These are phyloP conservation scores for Nemapogon koenigi DNA, from an alignment of 2,888 invertebrate genomes.

Conservation along the genomic window DNA sequence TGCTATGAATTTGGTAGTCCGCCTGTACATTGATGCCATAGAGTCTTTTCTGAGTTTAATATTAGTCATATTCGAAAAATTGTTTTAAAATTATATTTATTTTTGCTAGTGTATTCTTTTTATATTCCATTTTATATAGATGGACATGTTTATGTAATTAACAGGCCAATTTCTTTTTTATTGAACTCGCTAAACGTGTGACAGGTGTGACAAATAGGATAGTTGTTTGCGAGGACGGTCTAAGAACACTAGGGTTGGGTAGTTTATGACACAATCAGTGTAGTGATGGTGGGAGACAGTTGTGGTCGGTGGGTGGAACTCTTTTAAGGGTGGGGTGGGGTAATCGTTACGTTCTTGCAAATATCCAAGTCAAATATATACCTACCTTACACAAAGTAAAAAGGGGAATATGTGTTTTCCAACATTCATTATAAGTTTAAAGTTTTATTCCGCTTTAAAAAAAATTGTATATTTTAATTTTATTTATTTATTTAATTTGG, in stretches of 20 bases:
- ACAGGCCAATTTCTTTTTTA: neutral
- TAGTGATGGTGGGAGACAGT: slow-evolving; percentile 40
- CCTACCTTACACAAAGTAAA: too few species aligned
- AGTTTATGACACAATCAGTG: slow-evolving; percentile 38
- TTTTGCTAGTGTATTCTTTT: neutral
- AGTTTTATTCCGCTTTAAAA: too few species aligned
- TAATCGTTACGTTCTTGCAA: too few species aligned
- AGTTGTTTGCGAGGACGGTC: slow-evolving; percentile 27
- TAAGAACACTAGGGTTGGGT: slow-evolving; percentile 41
- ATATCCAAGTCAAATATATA: too few species aligned
- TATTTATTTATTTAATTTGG: too few species aligned
- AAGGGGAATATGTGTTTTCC: too few species aligned
- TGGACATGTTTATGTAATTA: neutral
- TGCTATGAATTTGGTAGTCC: slow-evolving; percentile 49
- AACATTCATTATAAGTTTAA: too few species aligned
- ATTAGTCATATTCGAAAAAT: slow-evolving; percentile 24
- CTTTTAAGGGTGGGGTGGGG: slow-evolving; percentile 29
- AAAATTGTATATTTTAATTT: too few species aligned
- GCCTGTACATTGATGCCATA: slow-evolving; percentile 45
- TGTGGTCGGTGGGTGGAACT: slow-evolving; percentile 44
- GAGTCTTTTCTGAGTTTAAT: slow-evolving; percentile 45
- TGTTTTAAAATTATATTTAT: neutral
- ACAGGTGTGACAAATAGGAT: slow-evolving; percentile 26
- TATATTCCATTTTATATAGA: neutral
- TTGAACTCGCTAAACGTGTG: neutral